phyloP scores from a whole-genome alignment of 2,888 invertebrate genomes.

The Bombylius major region DNA sequence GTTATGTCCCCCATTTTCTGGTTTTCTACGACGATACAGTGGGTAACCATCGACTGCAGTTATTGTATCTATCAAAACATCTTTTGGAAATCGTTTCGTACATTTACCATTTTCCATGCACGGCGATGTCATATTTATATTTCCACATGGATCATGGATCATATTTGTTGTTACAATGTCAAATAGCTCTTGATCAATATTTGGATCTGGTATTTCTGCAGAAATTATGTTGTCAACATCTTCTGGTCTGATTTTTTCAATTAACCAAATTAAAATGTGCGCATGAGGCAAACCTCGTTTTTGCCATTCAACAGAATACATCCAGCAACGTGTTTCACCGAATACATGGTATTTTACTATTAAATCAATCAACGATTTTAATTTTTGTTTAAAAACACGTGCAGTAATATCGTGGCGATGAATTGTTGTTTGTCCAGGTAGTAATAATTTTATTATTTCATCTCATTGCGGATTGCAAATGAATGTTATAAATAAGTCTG shows the following conservation, averaged over 20 bases:
- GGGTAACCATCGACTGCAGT: constrained; percentile 7
- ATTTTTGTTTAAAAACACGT: too few species aligned
- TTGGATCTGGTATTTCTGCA: not conserved
- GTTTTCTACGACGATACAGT: constrained; percentile 10
- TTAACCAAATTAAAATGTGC: constrained; percentile 16
- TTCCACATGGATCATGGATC: constrained; percentile 27
- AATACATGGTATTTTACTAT: constrained; percentile 10
- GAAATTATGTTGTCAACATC: constrained; percentile 13
- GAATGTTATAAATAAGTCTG: not conserved
- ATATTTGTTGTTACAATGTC: constrained; percentile 18
- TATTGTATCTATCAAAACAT: constrained; percentile 1
- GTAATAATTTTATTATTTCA: not conserved
- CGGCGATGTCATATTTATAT: constrained; percentile 17
- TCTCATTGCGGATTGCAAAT: not conserved
- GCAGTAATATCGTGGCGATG: too few species aligned
- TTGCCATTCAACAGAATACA: constrained; percentile 20
- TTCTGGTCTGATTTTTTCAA: constrained; percentile 14
- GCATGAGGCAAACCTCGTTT: constrained; percentile 16
- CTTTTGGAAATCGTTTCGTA: too few species aligned
- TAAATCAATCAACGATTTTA: too few species aligned
- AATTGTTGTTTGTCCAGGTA: too few species aligned
- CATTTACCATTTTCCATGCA: constrained; percentile 29
- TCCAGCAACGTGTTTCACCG: constrained; percentile 19
- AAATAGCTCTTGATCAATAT: constrained; percentile 18
- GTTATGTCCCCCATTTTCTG: constrained; percentile 16